phyloP scores from a whole-genome alignment of 2,113 vertebrate species.

The Sphyrna mokarran region DNA sequence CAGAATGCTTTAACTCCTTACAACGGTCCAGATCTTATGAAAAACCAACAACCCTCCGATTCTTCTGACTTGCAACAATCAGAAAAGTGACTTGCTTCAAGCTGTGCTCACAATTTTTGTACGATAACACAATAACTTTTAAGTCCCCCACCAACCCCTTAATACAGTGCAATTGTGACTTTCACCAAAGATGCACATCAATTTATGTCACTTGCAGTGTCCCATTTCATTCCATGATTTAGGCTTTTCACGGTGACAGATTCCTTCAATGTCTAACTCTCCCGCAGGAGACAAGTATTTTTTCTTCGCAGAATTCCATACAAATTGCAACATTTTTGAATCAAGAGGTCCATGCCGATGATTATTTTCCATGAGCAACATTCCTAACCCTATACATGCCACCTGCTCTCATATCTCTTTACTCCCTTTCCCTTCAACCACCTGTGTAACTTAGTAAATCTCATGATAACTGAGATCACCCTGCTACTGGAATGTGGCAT shows the following conservation, averaged over 20 bases:
- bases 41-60: not conserved
- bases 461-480: not conserved
- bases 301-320: not conserved
- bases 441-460: not conserved
- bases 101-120: not conserved
- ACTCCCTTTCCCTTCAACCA: not conserved
- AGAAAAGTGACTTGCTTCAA: not conserved
- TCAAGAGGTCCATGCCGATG: not conserved
- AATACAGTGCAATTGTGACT: not conserved
- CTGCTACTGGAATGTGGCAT: too few relatives aligned
- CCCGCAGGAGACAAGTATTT: not conserved
- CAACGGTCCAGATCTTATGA: constrained; percentile 17
- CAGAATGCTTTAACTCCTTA: not conserved
- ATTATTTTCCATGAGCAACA: not conserved
- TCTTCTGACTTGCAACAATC: not conserved
- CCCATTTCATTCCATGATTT: not conserved
- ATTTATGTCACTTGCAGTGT: not conserved
- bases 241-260: not conserved
- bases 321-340: not conserved
- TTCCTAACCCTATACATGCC: not conserved
- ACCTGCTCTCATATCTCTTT: not conserved
- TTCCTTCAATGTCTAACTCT: not conserved
- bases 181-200: not conserved
- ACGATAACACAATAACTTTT: not conserved
- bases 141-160: not conserved